phyloP scores from a whole-genome alignment of 2,888 invertebrate genomes.

The Agrotis segetum region DNA sequence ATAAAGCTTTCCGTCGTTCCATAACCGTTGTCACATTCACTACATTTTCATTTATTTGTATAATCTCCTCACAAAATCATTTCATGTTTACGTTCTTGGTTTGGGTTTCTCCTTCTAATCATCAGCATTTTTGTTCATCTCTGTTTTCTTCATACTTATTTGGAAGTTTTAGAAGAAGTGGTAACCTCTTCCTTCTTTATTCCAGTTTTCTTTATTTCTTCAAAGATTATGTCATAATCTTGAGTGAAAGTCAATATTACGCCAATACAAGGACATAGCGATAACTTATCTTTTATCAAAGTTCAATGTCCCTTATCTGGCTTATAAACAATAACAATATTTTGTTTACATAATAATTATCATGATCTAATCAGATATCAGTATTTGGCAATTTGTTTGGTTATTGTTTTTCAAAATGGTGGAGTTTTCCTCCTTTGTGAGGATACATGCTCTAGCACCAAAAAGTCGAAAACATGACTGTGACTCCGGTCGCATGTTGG shows the following conservation, averaged over 20 bases:
- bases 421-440: too few relatives aligned
- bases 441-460: neutral
- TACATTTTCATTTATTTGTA: neutral
- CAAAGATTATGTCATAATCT: conserved; percentile 1
- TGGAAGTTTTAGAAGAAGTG: neutral
- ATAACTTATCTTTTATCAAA: conserved; percentile 48
- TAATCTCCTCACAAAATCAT: neutral
- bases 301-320: conserved; percentile 50
- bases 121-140: neutral
- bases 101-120: too few relatives aligned
- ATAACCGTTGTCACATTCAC: neutral
- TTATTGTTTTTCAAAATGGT: neutral
- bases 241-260: conserved; percentile 16
- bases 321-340: conserved; percentile 45
- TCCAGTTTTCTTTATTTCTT: neutral
- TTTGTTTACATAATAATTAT: neutral
- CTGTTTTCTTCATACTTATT: neutral
- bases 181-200: neutral
- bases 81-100: neutral
- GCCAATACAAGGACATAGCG: conserved; percentile 5
- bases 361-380: neutral
- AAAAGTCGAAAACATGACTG: neutral
- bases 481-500: too few relatives aligned
- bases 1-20: too few relatives aligned
- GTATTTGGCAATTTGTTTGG: neutral